Evolutionary conservation across 2,797 vertebrate genomes (phyloP), one percentile per base, ranked within the genome.

Genomic region (Pantherophis vulpinus): DNA sequence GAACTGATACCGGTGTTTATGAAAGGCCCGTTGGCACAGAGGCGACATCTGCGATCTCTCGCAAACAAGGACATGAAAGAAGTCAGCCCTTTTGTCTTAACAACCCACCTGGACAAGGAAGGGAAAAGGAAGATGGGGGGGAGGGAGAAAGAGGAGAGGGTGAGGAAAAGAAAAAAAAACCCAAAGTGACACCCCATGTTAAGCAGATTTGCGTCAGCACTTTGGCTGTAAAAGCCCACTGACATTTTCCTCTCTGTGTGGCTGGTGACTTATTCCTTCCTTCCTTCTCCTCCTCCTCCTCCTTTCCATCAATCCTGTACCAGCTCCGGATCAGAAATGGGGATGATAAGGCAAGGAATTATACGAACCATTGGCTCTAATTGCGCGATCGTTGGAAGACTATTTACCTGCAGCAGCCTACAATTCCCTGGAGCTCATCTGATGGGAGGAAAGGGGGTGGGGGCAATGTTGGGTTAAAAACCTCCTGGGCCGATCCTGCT

Each of bases 331-430:
- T 92, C 90, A 70, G 91, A 90, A 93, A 92, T 4, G 86, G 32
- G 91, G 94, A 56, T 94, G 55, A 66, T 94, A 95, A 95, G 66
- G 92, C 95, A 90, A 70, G 92, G 92, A 95, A 95, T 94, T 83
- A 94, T 91, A 95, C 2, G 29, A 92, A 89, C 18, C 1, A 92
- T 93, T 95, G 94, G 58, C 94, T 94, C 94, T 91, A 90, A 94
- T 94, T 89, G 94, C 29, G 2, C 61, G 3, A 93, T 66, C 88
- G 92, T 93, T 6, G 87, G 63, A 94, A 91, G 89, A 42, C 55
- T 90, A 94, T 94, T 95, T 94, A 96, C 96, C 95, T 94, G 94
- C n/a, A 92, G 93, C 90, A 92, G 93, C 90, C 61, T 86, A 61
- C 93, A 95, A 93, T 94, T 94, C 94, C 93, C 95, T 92, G 59